These are phyloP conservation scores for Recurvirostra avosetta DNA, from an alignment of 2,113 vertebrate species.

Conservation along the genomic window DNA sequence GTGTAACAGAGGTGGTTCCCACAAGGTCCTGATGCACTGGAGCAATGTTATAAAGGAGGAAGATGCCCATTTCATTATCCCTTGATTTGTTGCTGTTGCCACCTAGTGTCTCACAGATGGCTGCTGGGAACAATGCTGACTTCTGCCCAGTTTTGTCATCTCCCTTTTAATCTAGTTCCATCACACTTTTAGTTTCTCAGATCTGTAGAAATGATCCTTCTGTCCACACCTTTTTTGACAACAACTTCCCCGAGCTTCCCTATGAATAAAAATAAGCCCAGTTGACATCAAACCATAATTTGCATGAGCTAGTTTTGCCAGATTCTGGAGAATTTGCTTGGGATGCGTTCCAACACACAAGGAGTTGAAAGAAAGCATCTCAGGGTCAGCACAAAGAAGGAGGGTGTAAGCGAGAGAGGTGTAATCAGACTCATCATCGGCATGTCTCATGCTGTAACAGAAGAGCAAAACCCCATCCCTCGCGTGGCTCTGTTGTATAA, in stretches of 20 bases:
- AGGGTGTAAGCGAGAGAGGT: background rate
- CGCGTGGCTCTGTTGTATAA: background rate
- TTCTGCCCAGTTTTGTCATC: background rate
- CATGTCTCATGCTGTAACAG: background rate
- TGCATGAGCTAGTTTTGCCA: conserved; percentile 29
- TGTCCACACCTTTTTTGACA: conserved; percentile 42
- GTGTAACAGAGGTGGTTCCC: background rate
- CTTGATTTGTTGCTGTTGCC: background rate
- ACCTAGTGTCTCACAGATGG: background rate
- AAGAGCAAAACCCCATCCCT: background rate
- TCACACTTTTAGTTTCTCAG: background rate
- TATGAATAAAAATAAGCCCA: conserved; percentile 48
- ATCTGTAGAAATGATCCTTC: conserved; percentile 25
- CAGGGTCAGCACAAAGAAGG: conserved; percentile 15
- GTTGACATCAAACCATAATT: conserved; percentile 27
- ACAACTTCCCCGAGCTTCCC: conserved; percentile 4
- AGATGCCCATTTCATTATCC: background rate
- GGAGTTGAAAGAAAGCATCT: conserved; percentile 14
- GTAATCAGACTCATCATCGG: background rate
- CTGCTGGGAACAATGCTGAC: background rate
- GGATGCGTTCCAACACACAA: background rate
- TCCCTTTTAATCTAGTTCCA: background rate
- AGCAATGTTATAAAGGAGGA: background rate
- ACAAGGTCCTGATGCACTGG: background rate
- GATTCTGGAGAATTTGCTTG: background rate